Base-by-base conservation (phyloP, 1,140 invertebrate species). In the Globodera rostochiensis region DNA sequence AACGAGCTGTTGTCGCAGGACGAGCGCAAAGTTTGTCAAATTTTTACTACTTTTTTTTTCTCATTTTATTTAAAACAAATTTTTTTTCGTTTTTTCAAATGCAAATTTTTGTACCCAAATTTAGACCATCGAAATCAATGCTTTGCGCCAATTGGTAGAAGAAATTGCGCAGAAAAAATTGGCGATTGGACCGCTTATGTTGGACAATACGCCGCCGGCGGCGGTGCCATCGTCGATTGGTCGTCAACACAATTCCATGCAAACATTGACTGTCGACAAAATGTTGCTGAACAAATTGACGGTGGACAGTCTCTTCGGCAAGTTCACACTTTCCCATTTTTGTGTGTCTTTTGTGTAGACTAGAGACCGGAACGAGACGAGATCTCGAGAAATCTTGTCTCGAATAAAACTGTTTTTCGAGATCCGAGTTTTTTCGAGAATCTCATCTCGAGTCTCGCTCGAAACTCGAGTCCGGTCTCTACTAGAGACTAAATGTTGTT, bases 101-200 rank as follows among this genome's bases (percentile, higher is more conserved):
- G 36, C 36, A 36, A 36, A 36, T 36, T 36, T 25, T 36, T 15
- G 8, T 76, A 0, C 2, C 19, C 36, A 53, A 21, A 45, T 76
- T 11, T 67, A 86, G 77, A 77, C 53, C 7, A 86, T 88, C 46
- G 87, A 88, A 36, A 87, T 88, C 7, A 89, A 89, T 69, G 70
- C 57, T 0, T 74, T 88, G 3, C 81, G 87, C 13, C 69, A 83
- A 25, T n/a, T 89, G n/a, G 88, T 88, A 2, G 87, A 88, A 21
- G 85, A 88, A n/a, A 73, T 88, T 50, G 88, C 88, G 15, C 77
- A 78, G 25, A 88, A 88, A 64, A 88, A 87, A 74, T 36, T 46
- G 6, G 79, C 83, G 57, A 73, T 86, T 73, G 86, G 86, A 6
- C 78, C 84, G 19, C 79, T 87, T 19, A 84, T 84, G 57, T 73